Evolutionary conservation across 1,140 invertebrate genomes (phyloP), one percentile per base, ranked within the genome.

Genomic region (Drosophila sucinea): DNA sequence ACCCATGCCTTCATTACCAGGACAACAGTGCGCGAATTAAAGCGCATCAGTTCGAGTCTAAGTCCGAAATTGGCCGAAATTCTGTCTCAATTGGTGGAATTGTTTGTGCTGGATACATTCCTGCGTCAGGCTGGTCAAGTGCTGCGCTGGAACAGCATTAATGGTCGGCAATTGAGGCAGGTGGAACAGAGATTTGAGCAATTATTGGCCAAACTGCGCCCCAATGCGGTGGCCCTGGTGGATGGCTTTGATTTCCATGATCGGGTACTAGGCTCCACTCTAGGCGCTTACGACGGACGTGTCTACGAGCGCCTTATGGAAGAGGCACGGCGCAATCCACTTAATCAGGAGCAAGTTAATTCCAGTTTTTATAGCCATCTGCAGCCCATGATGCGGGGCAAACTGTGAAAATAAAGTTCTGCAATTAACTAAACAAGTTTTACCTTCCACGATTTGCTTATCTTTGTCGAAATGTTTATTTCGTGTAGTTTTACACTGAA

Each of bases 221-320:
- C 96, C 6, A 97, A 99, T 93, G 97, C 97, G 1, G 95, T 99
- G 0, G 95, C 96, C 2, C 93, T 99, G 2, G 98, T 98, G 0
- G 98, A 99, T 92, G 95, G 96, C 4, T 99, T 98, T 85, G 97
- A 98, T 91, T 95, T 97, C 47, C 93, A 94, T 25, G 98, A 99
- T 91, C 94, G 95, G 77, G 94, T 97, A 54, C 92, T 99, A 1
- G 93, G 94, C 6, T 98, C 97, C 27, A 95, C 96, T 0, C 92
- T 99, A 3, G 98, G 98, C 5, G 94, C 96, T 4, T 97, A 96
- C 90, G 98, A 99, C 92, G 98, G 98, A 0, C 95, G 97, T 62
- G 98, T 98, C 10, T 99, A 99, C 91, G 95, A 98, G 90, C 95
- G 97, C 54, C 92, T 99, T 1, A 97, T 96, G 90, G 94, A 96